Conservation (phyloP, 2,113 vertebrate species). For the Indri indri region DNA sequence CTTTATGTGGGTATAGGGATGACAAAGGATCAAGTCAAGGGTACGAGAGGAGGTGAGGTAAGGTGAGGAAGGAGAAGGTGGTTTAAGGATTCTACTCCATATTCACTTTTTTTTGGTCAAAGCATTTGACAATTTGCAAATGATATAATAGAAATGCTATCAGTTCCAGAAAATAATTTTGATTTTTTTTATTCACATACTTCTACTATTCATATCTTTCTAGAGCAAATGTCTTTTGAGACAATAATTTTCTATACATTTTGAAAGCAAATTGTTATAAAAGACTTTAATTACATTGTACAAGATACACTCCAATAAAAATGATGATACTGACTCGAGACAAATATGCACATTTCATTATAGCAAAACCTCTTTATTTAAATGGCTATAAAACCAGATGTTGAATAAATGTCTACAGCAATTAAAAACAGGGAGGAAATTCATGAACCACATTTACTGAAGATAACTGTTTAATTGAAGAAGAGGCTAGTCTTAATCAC, state of each 20-base stretch:
- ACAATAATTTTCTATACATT: constrained; percentile 5
- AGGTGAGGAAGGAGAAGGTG: neutral
- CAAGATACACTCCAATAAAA: constrained; percentile 41
- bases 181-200: constrained; percentile 33
- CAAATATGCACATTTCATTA: constrained; percentile 51
- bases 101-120: neutral
- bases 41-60: neutral
- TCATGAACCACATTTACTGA: constrained; percentile 30
- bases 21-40: neutral
- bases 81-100: neutral
- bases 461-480: constrained; percentile 53
- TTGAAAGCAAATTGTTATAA: constrained; percentile 26
- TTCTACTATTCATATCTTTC: constrained; percentile 13
- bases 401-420: constrained; percentile 51
- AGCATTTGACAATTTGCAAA: constrained; percentile 2
- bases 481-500: neutral
- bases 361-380: constrained; percentile 50
- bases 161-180: constrained; percentile 41
- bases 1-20: neutral
- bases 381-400: constrained; percentile 61
- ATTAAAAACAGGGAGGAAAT: constrained; percentile 62
- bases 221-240: constrained; percentile 8
- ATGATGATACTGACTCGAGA: neutral
- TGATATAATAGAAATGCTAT: constrained; percentile 40
- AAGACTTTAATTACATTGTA: constrained; percentile 42